Percentiles rank a stretch among this genome's conserved stretches.
These are phyloP conservation scores for Lepidurus couesii DNA, from an alignment of 1,140 invertebrate genomes.

Conservation along the genomic window DNA sequence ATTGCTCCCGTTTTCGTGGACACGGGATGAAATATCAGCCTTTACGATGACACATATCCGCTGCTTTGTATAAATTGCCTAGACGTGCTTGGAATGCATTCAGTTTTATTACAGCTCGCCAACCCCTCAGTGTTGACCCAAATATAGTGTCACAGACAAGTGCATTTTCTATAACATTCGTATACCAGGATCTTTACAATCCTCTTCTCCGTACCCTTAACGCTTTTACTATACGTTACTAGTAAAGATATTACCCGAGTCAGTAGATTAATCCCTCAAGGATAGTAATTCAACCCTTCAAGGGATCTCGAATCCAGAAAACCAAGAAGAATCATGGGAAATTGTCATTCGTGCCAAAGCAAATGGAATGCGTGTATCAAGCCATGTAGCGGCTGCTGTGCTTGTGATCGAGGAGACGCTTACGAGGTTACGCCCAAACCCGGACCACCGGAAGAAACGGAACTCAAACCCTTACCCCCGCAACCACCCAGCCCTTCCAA, in stretches of 20 bases:
- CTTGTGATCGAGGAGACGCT: neutral
- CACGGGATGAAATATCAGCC: neutral
- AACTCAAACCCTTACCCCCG: neutral
- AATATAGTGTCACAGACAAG: neutral
- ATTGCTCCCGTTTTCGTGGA: neutral
- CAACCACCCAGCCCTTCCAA: neutral
- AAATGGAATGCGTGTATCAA: neutral
- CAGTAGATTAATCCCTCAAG: neutral
- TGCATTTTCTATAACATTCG: neutral
- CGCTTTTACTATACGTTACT: neutral
- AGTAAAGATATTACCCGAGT: neutral
- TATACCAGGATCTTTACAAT: too few species aligned
- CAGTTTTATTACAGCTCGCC: neutral
- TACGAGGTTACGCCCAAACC: neutral
- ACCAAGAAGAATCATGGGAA: neutral
- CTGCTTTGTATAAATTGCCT: neutral
- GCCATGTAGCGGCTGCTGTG: neutral
- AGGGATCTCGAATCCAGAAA: neutral
- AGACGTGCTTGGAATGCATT: neutral
- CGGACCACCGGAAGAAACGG: neutral
- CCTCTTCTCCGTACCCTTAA: too few species aligned
- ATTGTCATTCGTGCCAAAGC: constrained; percentile 2
- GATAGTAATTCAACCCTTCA: neutral
- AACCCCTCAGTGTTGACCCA: neutral
- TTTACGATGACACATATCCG: constrained; percentile 7